These are phyloP conservation scores for Echinometra lucunter DNA, from an alignment of 53 echinoderm and acorn worm genomes.

Conservation along the genomic window DNA sequence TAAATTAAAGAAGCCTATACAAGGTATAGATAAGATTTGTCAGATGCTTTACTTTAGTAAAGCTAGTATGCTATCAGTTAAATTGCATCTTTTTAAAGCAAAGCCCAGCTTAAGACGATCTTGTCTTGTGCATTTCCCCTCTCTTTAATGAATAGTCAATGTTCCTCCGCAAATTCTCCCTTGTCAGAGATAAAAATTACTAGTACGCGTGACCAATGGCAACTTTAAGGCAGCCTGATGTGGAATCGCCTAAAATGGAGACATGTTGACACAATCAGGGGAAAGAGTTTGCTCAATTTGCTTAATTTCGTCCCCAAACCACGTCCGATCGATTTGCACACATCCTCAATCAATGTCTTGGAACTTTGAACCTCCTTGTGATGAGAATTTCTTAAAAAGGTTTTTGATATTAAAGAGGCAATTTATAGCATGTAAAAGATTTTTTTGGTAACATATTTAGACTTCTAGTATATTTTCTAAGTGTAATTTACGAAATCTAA, in stretches of 20 bases:
- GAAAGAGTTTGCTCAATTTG: not conserved
- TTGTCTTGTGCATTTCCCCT: not conserved
- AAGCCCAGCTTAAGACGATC: not conserved
- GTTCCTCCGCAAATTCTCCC: not conserved
- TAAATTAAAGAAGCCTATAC: not conserved
- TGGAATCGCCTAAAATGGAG: not conserved
- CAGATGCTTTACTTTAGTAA: not conserved
- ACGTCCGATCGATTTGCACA: not conserved
- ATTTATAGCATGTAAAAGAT: not conserved
- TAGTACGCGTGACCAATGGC: not conserved
- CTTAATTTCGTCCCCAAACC: not conserved
- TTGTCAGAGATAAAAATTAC: not conserved
- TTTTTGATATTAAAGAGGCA: not conserved
- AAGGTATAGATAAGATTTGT: not conserved
- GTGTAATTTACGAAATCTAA: too few species aligned
- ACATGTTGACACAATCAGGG: not conserved
- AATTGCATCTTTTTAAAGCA: not conserved
- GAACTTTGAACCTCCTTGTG: not conserved
- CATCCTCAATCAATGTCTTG: not conserved
- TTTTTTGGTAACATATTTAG: not conserved
- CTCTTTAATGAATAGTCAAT: not conserved
- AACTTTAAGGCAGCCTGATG: not conserved
- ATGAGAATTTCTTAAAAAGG: not conserved
- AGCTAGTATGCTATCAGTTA: not conserved
- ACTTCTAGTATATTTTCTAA: too few species aligned